A percentile compares a stretch with the other conserved stretches of the same genome.
These are phyloP conservation scores for Octopus sinensis DNA, from an alignment of 1,140 invertebrate genomes.

Conservation along the genomic window DNA sequence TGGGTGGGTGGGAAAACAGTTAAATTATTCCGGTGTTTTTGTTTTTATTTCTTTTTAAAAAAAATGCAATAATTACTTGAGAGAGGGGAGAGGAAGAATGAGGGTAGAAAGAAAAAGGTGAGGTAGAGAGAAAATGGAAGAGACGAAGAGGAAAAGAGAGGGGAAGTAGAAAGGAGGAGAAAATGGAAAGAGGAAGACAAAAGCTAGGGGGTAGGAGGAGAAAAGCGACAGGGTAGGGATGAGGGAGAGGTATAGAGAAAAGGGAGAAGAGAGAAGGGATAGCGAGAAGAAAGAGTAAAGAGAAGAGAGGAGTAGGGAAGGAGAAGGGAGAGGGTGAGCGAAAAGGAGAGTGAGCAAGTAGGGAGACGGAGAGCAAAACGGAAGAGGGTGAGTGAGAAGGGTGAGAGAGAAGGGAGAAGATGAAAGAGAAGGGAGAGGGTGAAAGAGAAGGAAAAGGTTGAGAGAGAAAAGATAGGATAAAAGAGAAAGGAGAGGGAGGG, in stretches of 20 bases:
- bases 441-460: neutral
- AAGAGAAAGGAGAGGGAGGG: neutral
- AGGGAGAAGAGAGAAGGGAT: neutral
- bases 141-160: neutral
- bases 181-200: constrained; percentile 9
- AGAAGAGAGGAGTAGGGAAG: neutral
- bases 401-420: neutral
- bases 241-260: constrained; percentile 3
- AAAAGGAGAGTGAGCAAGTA: neutral
- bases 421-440: neutral
- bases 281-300: neutral
- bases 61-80: neutral
- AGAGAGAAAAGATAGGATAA: constrained; percentile 11
- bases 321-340: constrained; percentile 3
- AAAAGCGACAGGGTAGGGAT: neutral
- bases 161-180: constrained; percentile 1
- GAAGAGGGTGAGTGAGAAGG: neutral
- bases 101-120: neutral
- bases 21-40: neutral
- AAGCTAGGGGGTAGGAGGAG: neutral
- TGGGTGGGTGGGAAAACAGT: neutral
- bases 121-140: neutral
- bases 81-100: neutral
- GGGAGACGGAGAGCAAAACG: neutral
- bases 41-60: neutral